Conservation (phyloP, 2,113 vertebrate genomes). For the Hepsetus odoe region DNA sequence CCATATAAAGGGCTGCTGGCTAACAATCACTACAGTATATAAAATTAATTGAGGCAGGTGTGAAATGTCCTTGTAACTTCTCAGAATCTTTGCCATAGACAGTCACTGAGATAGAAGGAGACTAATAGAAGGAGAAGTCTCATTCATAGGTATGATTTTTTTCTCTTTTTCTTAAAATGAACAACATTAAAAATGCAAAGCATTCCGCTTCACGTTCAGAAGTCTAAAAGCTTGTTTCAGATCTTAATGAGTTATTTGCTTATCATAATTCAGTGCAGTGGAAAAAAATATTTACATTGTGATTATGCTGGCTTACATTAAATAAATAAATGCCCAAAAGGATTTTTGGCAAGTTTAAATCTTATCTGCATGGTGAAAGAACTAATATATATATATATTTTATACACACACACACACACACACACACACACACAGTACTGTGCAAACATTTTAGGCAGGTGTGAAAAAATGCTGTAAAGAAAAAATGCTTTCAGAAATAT, state of each 20-base stretch:
- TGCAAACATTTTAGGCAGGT: too few relatives aligned
- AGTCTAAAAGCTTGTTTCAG: neutral
- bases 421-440: too few relatives aligned
- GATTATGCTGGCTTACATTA: conserved; percentile 18
- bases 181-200: neutral
- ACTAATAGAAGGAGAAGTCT: neutral
- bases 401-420: too few relatives aligned
- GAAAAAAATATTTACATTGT: neutral
- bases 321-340: conserved; percentile 33
- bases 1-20: neutral
- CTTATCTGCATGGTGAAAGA: neutral
- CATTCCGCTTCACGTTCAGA: neutral
- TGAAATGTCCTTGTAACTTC: neutral
- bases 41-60: conserved; percentile 1
- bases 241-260: conserved; percentile 11
- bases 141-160: neutral
- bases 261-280: neutral
- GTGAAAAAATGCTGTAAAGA: too few relatives aligned
- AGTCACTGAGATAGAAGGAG: neutral
- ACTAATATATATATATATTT: neutral
- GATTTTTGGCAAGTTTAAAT: conserved; percentile 21
- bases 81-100: neutral
- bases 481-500: too few relatives aligned
- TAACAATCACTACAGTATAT: neutral
- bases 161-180: neutral